A percentile compares a stretch with the other conserved stretches of the same genome.
Conservation (phyloP, 2,888 invertebrate species). For the Aleiodes testaceus region DNA sequence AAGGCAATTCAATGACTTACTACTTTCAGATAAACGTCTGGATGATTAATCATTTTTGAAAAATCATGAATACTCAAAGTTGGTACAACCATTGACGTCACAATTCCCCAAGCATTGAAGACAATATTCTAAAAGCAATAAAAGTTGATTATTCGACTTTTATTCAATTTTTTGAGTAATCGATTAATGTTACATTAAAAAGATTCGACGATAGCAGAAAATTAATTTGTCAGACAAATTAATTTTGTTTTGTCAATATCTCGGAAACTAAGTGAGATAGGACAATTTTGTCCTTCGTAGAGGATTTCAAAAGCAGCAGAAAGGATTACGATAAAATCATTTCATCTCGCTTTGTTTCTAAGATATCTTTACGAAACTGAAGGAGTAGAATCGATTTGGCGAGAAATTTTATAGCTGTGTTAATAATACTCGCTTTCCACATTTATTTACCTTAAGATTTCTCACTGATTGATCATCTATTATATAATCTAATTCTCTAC, state of each 20-base stretch:
- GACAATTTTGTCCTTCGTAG: too few species aligned
- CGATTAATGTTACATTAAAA: background rate
- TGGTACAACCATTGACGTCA: slow-evolving; percentile 57
- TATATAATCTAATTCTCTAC: slow-evolving; percentile 57
- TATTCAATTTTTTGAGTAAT: background rate
- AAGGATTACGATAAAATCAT: too few species aligned
- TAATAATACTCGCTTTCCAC: background rate
- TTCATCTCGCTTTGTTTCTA: too few species aligned
- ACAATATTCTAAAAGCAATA: slow-evolving; percentile 56
- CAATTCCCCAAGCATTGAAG: slow-evolving; percentile 60
- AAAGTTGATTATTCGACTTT: background rate
- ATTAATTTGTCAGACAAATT: too few species aligned
- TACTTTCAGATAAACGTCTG: slow-evolving; percentile 61
- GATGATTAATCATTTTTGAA: slow-evolving; percentile 62
- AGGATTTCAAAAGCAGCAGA: too few species aligned
- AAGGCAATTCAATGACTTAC: slow-evolving; percentile 47
- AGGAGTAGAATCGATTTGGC: too few species aligned
- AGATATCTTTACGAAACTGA: too few species aligned
- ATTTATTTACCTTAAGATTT: slow-evolving; percentile 56
- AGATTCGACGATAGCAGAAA: too few species aligned
- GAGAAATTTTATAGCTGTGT: too few species aligned
- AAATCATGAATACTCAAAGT: slow-evolving; percentile 61
- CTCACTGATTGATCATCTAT: slow-evolving; percentile 58
- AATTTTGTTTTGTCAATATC: too few species aligned
- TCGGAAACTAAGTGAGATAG: too few species aligned